A percentile compares a stretch with the other conserved stretches of the same genome.
Evolutionary conservation across 37 sponge, comb jelly and placozoan species (phyloP).

Genomic region (Chondrosia reniformis): DNA sequence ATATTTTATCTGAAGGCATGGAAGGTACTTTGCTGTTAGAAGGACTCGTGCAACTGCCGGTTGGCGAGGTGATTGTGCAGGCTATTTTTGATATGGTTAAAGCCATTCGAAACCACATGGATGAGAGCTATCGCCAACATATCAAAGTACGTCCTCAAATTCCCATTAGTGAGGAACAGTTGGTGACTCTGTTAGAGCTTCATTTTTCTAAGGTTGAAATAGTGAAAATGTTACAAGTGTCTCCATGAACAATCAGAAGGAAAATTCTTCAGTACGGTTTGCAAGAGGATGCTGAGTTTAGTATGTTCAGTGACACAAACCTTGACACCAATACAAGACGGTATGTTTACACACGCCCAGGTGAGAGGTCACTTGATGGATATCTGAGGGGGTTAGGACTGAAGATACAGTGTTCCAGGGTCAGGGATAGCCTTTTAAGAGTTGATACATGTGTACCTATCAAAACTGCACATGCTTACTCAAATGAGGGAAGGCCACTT

Average conservation of each 20-base stretch:
- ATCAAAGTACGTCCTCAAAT: constrained; percentile 11
- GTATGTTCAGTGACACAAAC: not conserved
- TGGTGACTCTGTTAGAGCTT: not conserved
- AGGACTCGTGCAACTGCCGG: not conserved
- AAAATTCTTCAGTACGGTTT: not conserved
- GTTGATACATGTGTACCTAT: too few species aligned
- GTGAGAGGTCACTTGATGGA: constrained; percentile 22
- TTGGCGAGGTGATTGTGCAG: not conserved
- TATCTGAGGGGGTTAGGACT: constrained; percentile 17
- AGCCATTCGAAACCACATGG: not conserved
- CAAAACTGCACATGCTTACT: too few species aligned
- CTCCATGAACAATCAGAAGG: constrained; percentile 9
- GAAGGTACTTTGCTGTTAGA: not conserved
- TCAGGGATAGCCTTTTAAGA: constrained; percentile 18
- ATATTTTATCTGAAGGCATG: not conserved
- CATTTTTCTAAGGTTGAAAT: constrained; percentile 9
- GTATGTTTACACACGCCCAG: not conserved
- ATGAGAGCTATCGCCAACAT: not conserved
- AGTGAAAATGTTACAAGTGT: constrained; percentile 3
- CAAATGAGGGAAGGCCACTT: too few species aligned
- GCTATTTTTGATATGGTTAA: not conserved
- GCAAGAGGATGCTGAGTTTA: not conserved
- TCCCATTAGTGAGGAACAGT: not conserved
- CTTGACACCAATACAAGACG: not conserved
- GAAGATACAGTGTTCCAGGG: constrained; percentile 6